Evolutionary conservation across 2,888 invertebrate species (phyloP).

Genomic region (Heliconius ethilla): DNA sequence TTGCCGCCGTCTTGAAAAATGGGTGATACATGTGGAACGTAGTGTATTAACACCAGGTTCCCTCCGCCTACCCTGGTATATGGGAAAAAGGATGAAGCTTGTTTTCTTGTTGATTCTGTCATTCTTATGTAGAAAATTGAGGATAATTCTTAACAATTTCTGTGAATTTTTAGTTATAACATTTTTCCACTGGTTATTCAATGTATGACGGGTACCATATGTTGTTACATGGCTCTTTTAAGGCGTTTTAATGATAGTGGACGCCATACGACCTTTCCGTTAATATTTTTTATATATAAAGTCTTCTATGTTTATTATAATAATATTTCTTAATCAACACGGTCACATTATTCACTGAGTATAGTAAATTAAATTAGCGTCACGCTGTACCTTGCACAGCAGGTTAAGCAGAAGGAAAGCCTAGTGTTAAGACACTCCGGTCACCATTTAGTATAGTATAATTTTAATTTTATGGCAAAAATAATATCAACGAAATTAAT

Average conservation of each 20-base stretch:
- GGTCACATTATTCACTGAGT: not conserved
- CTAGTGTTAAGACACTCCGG: no score
- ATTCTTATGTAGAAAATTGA: no score
- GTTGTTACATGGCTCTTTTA: not conserved
- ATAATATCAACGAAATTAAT: not conserved
- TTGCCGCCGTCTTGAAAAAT: no score
- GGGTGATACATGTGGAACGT: no score
- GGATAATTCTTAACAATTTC: not conserved
- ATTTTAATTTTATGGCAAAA: not conserved
- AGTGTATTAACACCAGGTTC: no score
- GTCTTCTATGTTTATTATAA: not conserved
- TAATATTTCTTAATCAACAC: not conserved
- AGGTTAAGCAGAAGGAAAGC: no score
- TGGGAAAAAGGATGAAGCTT: no score
- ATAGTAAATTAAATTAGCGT: no score
- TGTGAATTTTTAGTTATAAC: not conserved
- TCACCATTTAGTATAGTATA: no score
- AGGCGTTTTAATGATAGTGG: slow-evolving; percentile 11
- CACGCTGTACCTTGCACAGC: no score
- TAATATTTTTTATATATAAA: not conserved
- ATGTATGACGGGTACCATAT: not conserved
- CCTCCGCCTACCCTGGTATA: no score
- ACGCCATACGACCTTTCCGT: not conserved
- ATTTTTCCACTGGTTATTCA: not conserved
- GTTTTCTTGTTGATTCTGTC: no score